Evolutionary conservation across 2,888 invertebrate species (phyloP), one percentile per base, ranked within the genome.

Genomic region (Lissocephala sabroskyi): DNA sequence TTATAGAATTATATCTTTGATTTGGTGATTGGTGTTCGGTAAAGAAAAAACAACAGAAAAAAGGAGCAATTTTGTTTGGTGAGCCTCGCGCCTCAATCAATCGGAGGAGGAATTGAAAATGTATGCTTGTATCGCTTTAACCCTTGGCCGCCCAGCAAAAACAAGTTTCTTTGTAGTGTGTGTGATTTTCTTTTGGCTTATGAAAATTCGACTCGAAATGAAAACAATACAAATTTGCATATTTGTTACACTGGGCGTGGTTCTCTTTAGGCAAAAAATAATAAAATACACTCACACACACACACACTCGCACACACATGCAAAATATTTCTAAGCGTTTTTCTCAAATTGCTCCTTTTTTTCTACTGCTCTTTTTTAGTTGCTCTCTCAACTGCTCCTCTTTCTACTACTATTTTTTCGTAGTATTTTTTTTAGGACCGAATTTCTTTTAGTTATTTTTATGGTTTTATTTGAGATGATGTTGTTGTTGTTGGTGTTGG

Each of bases 61-160:
- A 23, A 23, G 23, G 23, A 23, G 23, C 23, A 3, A 4, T 28
- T 39, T 18, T 5, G 2, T 40, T 18, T 14, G n/a, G n/a, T n/a
- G n/a, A n/a, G n/a, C n/a, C n/a, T n/a, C n/a, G n/a, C n/a, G n/a
- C n/a, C n/a, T 18, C 17, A 26, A 11, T 13, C 0, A 16, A 39
- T 18, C 56, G 62, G 59, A 61, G 62, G 63, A 65, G 61, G 61
- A 79, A 68, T 63, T 76, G 46, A 36, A 43, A 45, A 47, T 55
- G 48, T 60, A 47, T 49, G 42, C 46, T 45, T 48, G 16, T 3
- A 7, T 13, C 19, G 17, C 17, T 28, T 68, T 68, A 73, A 67
- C 77, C 79, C 75, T 71, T 73, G 81, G 82, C 83, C 82, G 82
- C 82, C 83, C 83, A 80, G 81, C 81, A 75, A 73, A 33, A 5